These are phyloP conservation scores for Laticauda colubrina DNA, from an alignment of 2,113 vertebrate species.

Conservation along the genomic window DNA sequence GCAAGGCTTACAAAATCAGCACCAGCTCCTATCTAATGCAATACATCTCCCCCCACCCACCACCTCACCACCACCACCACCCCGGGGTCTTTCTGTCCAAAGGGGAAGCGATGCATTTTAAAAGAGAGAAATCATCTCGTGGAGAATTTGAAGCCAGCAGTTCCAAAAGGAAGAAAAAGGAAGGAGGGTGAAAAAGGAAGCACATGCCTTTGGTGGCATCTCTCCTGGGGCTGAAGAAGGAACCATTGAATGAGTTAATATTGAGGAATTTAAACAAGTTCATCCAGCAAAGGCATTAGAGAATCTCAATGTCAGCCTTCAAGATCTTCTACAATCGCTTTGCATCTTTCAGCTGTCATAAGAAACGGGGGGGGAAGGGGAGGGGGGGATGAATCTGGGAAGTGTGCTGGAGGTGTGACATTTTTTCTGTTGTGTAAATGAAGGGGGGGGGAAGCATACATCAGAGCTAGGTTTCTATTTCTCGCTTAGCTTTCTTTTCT, in stretches of 20 bases:
- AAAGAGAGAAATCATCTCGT: neutral
- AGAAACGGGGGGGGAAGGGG: too few species aligned
- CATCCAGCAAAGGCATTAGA: neutral
- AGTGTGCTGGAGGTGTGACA: too few species aligned
- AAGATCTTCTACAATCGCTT: too few species aligned
- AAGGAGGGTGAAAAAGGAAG: too few species aligned
- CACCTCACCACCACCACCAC: neutral
- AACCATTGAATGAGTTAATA: neutral
- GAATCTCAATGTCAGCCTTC: too few species aligned
- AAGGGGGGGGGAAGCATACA: too few species aligned
- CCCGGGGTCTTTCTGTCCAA: neutral
- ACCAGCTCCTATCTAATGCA: slow-evolving; percentile 39
- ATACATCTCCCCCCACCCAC: neutral
- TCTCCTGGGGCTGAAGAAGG: neutral
- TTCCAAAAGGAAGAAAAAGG: neutral
- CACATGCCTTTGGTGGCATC: too few species aligned
- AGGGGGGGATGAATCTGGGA: too few species aligned
- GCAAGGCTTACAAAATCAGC: slow-evolving; percentile 54
- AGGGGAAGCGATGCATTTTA: neutral
- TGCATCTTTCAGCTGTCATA: too few species aligned
- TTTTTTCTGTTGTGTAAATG: too few species aligned
- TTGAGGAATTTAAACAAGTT: neutral
- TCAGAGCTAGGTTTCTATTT: too few species aligned
- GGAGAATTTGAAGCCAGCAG: neutral
- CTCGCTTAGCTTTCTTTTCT: too few species aligned